Conservation (phyloP, 2,797 vertebrate species). For the Glyptemys insculpta region DNA sequence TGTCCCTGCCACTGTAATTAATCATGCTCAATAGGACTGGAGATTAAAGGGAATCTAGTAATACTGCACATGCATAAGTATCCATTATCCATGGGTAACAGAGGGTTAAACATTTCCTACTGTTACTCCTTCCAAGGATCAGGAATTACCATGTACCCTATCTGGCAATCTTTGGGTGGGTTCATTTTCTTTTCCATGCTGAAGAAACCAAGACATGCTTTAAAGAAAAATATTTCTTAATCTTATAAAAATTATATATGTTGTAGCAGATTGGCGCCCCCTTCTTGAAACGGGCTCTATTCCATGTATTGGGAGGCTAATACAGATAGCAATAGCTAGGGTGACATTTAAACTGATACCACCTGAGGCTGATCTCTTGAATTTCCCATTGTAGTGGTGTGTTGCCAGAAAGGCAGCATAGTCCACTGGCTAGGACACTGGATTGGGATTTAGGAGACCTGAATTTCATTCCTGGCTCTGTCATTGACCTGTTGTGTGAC, state of each 20-base stretch:
- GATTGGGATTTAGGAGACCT: not conserved
- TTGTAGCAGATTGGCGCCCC: no score
- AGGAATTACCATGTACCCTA: not conserved
- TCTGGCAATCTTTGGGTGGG: not conserved
- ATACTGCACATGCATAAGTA: not conserved
- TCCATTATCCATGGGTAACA: not conserved
- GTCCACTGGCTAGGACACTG: not conserved
- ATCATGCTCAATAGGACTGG: not conserved
- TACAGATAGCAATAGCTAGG: not conserved
- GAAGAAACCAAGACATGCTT: not conserved
- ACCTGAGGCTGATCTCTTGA: accelerated
- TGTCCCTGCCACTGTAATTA: constrained; percentile 34
- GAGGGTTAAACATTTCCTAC: constrained; percentile 19
- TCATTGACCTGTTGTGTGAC: not conserved
- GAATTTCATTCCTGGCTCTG: not conserved
- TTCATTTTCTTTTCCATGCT: constrained; percentile 33
- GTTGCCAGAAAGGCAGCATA: not conserved
- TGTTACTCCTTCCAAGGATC: not conserved
- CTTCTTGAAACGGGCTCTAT: no score
- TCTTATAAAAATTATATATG: not conserved
- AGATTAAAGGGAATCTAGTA: constrained; percentile 23
- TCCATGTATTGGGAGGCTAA: no score
- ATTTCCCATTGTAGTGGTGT: not conserved
- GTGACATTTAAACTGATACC: not conserved
- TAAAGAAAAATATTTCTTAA: not conserved